Conservation (phyloP, 2,888 invertebrate genomes). For the Pogonocherus hispidulus region DNA sequence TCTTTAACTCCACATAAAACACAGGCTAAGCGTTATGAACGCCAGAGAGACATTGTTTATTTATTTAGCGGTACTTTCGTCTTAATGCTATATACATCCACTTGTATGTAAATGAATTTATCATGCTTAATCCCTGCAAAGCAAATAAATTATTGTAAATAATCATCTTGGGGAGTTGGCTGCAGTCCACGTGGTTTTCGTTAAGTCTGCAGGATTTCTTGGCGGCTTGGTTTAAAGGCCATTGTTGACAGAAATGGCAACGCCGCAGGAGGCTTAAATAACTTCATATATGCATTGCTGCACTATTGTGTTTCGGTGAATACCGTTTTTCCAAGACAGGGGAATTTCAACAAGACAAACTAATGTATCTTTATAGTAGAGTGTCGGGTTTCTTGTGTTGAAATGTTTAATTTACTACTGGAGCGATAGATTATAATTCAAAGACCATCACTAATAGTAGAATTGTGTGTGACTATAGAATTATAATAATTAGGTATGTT, state of each 20-base stretch:
- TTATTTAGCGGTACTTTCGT: conserved; percentile 46
- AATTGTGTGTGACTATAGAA: too few species aligned
- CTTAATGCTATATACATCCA: conserved; percentile 49
- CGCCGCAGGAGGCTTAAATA: not conserved
- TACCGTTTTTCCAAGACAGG: too few species aligned
- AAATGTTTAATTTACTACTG: too few species aligned
- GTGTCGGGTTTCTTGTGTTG: too few species aligned
- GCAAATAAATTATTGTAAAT: conserved; percentile 52
- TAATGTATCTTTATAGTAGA: too few species aligned
- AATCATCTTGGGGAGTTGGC: conserved; percentile 47
- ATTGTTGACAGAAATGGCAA: not conserved
- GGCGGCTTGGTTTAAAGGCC: not conserved
- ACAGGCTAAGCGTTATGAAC: conserved; percentile 20
- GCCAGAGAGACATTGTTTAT: conserved; percentile 45
- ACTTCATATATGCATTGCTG: too few species aligned
- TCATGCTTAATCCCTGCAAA: conserved; percentile 49
- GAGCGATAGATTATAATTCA: too few species aligned
- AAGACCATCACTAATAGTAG: too few species aligned
- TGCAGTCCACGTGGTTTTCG: conserved; percentile 40
- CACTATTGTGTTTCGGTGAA: too few species aligned
- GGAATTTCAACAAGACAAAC: too few species aligned
- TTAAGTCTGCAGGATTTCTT: conserved; percentile 16
- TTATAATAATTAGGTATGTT: too few species aligned
- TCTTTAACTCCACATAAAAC: conserved; percentile 41
- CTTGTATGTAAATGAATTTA: conserved; percentile 49